Evolutionary conservation across 2,888 invertebrate species (phyloP).

Genomic region (Phymatocera aterrima): DNA sequence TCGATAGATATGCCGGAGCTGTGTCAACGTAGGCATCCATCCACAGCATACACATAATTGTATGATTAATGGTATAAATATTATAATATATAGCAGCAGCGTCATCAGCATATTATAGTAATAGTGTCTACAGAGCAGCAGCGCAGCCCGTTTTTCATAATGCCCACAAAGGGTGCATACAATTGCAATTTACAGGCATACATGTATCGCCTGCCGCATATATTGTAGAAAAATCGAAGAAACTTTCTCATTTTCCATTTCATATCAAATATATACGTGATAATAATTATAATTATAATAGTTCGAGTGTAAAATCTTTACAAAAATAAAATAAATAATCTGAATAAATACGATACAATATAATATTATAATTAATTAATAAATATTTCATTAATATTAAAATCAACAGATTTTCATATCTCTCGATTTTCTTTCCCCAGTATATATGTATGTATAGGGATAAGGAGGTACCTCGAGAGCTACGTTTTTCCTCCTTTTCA

Average conservation of each 20-base stretch:
- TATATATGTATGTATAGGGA: no score
- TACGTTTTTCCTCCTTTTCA: constrained; percentile 6
- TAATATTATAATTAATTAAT: constrained; percentile 69
- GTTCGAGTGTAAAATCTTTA: constrained; percentile 68
- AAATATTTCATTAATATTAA: constrained; percentile 67
- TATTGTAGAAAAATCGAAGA: background rate
- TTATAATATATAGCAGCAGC: background rate
- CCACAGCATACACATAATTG: background rate
- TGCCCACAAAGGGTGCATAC: constrained; percentile 39
- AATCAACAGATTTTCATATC: constrained; percentile 33
- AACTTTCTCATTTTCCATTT: constrained; percentile 32
- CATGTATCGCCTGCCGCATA: constrained; percentile 5
- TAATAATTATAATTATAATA: constrained; percentile 59
- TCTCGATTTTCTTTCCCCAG: constrained; percentile 39
- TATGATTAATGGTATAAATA: no score
- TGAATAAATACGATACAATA: constrained; percentile 72
- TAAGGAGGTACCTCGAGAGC: constrained; percentile 39
- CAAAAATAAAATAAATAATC: constrained; percentile 74
- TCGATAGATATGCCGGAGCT: background rate
- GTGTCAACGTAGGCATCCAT: no score
- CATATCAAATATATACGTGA: constrained; percentile 55
- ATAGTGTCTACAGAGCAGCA: constrained; percentile 55
- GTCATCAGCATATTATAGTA: background rate
- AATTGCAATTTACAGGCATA: no score
- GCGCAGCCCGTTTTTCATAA: constrained; percentile 45